A percentile compares a stretch with the other conserved stretches of the same genome.
Evolutionary conservation across 2,888 invertebrate genomes (phyloP).

Genomic region (Caenorhabditis sp.): DNA sequence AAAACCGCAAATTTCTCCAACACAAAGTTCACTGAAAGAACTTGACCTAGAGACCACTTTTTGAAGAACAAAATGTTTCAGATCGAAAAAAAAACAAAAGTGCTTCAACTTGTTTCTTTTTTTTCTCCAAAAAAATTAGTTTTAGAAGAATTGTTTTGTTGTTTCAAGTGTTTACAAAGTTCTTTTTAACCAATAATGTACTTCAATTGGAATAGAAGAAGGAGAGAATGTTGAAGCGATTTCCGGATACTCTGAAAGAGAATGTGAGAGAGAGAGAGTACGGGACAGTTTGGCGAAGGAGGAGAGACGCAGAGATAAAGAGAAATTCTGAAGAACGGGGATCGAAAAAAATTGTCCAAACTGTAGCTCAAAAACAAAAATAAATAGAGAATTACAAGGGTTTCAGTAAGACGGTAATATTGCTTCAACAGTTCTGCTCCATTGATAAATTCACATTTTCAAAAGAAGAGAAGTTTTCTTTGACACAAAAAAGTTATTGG

Average conservation of each 20-base stretch:
- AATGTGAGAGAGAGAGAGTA: conserved; percentile 15
- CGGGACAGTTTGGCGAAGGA: not conserved
- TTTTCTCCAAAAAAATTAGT: conserved; percentile 15
- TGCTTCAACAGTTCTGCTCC: no score
- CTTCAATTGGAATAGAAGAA: conserved; percentile 11
- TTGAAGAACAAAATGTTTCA: conserved; percentile 4
- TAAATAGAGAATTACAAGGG: no score
- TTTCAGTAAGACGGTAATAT: no score
- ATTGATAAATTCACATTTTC: no score
- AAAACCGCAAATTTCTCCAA: not conserved
- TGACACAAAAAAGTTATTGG: no score
- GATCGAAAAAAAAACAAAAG: conserved; percentile 1
- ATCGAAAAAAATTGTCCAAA: no score
- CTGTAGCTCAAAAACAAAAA: no score
- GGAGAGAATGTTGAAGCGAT: conserved; percentile 32
- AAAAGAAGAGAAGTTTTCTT: no score
- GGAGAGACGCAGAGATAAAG: conserved; percentile 27
- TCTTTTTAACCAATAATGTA: conserved; percentile 26
- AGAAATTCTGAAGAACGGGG: conserved; percentile 7
- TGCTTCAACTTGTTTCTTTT: conserved; percentile 22
- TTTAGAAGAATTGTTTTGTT: conserved; percentile 39
- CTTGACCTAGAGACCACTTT: conserved; percentile 27
- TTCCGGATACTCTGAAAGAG: conserved; percentile 26
- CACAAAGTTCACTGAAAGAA: conserved; percentile 12
- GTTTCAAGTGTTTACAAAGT: conserved; percentile 51